A percentile compares a stretch with the other conserved stretches of the same genome.
phyloP scores from a whole-genome alignment of 2,888 invertebrate species.

The Pollenia griseotomentosa region DNA sequence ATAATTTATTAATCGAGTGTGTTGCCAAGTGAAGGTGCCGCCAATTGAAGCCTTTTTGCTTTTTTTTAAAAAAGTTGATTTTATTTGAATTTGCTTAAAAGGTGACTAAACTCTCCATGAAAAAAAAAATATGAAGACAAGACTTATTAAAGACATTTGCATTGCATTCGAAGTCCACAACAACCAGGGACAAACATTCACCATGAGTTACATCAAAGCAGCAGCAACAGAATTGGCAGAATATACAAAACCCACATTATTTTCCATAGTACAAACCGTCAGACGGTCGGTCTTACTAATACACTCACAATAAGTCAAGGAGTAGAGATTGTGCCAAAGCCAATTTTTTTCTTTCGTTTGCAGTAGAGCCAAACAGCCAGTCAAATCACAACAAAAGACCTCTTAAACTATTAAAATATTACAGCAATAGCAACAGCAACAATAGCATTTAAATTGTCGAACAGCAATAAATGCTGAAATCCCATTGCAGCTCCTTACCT shows the following conservation, averaged over 20 bases:
- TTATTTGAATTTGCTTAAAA: constrained; percentile 27
- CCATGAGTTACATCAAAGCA: constrained; percentile 51
- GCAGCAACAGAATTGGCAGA: constrained; percentile 34
- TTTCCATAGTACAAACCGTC: constrained; percentile 20
- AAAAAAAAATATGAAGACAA: constrained; percentile 32
- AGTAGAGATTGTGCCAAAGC: constrained; percentile 65
- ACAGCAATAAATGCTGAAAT: constrained; percentile 37
- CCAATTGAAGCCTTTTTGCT: constrained; percentile 44
- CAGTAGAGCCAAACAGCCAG: constrained; percentile 53
- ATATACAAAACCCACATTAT: constrained; percentile 72
- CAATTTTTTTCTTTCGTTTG: constrained; percentile 28
- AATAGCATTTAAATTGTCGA: neutral
- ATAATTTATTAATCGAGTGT: constrained; percentile 8
- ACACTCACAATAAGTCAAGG: neutral
- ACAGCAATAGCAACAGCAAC: constrained; percentile 38
- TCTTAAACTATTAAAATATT: constrained; percentile 70
- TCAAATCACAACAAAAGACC: constrained; percentile 71
- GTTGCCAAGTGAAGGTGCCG: constrained; percentile 71
- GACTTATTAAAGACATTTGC: constrained; percentile 2
- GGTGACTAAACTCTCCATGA: constrained; percentile 67
- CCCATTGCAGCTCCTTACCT: constrained; percentile 61
- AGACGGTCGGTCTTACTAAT: neutral
- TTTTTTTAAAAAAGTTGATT: constrained; percentile 7
- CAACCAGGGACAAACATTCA: constrained; percentile 67
- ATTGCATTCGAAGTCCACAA: constrained; percentile 22